Evolutionary conservation across 2,888 invertebrate genomes (phyloP).

Genomic region (Ernsta delagoae): DNA sequence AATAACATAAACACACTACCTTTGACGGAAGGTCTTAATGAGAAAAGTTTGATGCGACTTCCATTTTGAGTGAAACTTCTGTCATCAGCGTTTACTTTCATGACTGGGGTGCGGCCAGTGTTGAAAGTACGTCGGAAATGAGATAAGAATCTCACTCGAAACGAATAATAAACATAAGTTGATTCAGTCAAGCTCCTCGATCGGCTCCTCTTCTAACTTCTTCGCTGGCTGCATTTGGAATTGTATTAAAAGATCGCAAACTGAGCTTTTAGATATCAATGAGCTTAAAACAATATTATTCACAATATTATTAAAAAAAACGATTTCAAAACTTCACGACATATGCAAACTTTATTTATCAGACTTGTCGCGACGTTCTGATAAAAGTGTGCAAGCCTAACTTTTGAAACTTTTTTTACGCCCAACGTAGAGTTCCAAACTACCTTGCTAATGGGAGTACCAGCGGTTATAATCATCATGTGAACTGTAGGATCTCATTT

Average conservation of each 20-base stretch:
- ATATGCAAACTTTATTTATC: constrained; percentile 31
- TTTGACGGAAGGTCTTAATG: constrained; percentile 81
- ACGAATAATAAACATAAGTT: constrained; percentile 72
- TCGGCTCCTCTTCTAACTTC: constrained; percentile 60
- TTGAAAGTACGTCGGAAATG: constrained; percentile 52
- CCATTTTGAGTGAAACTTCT: constrained; percentile 80
- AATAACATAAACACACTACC: constrained; percentile 78
- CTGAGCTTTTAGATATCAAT: constrained; percentile 40
- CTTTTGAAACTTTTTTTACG: constrained; percentile 14
- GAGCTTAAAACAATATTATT: constrained; percentile 31
- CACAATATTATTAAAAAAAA: constrained; percentile 43
- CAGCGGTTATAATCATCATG: constrained; percentile 5
- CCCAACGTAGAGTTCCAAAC: background rate
- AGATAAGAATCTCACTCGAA: constrained; percentile 66
- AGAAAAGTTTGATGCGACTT: constrained; percentile 83
- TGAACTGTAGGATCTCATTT: constrained; percentile 28
- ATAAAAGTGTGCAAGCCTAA: constrained; percentile 5
- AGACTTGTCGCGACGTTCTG: background rate
- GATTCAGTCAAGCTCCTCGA: constrained; percentile 46
- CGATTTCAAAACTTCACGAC: constrained; percentile 23
- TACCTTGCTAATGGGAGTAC: too few relatives aligned
- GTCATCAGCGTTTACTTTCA: constrained; percentile 77
- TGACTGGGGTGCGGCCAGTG: constrained; percentile 58
- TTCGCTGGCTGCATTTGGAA: constrained; percentile 67
- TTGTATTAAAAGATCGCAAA: constrained; percentile 70